Percentiles rank a stretch among this genome's conserved stretches.
Conservation (phyloP, 2,888 invertebrate genomes). For the Pegoplata infirma region DNA sequence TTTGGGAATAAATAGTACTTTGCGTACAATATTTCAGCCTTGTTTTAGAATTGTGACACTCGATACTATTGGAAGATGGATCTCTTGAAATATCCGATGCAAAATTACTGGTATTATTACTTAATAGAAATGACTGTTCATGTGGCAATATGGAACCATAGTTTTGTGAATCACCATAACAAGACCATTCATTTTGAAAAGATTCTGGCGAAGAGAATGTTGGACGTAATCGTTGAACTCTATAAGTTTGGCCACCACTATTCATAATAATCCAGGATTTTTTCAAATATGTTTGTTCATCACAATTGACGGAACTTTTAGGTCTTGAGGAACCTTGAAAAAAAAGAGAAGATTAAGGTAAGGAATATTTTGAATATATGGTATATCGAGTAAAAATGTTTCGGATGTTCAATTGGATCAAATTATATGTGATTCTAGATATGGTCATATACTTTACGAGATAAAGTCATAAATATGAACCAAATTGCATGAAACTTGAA, state of each 20-base stretch:
- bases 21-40: conserved; percentile 25
- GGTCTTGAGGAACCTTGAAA: conserved; percentile 65
- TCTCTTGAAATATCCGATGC: conserved; percentile 76
- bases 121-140: conserved; percentile 70
- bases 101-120: conserved; percentile 75
- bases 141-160: conserved; percentile 76
- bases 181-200: conserved; percentile 69
- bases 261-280: conserved; percentile 76
- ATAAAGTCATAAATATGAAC: no score
- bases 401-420: no score
- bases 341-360: no score
- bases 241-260: conserved; percentile 69
- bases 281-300: conserved; percentile 75
- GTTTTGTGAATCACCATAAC: conserved; percentile 71
- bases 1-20: conserved; percentile 23
- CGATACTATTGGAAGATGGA: conserved; percentile 67
- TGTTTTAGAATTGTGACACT: conserved; percentile 18
- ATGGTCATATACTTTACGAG: no score
- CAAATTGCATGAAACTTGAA: no score
- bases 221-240: conserved; percentile 74
- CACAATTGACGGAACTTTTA: conserved; percentile 70
- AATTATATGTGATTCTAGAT: no score
- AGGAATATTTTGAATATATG: no score
- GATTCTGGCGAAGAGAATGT: conserved; percentile 77
- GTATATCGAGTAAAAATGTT: no score